Base-by-base conservation (phyloP, 1,140 invertebrate species). In the Brachionus rubens region DNA sequence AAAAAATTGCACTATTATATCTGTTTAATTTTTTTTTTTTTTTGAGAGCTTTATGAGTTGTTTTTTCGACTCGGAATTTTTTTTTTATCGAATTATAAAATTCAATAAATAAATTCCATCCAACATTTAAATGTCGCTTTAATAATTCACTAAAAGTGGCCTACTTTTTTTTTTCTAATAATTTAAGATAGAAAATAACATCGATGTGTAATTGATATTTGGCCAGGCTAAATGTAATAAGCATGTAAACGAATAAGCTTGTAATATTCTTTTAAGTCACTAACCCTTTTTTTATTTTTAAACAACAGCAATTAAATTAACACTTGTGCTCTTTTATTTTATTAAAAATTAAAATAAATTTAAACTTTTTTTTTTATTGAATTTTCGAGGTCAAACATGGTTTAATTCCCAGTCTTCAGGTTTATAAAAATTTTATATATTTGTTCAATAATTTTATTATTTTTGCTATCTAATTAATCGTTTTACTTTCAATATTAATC, bases 321-420 rank as follows among this genome's bases (percentile, higher is more conserved):
- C n/a, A 3, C 16, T 21, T 67, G 5, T 0, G 24, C 36, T 24
- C 30, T 41, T 47, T 67, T 47, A 41, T 26, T 47, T 43, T 16
- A 24, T 67, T 26, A 14, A 56, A 56, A 24, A 24, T 40, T 30
- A 59, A 59, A 59, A 5, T 28, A 48, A 70, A 46, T 43, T 46
- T 70, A 47, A 67, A 67, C 10, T 41, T 33, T 10, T n/a, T 67
- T 67, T 67, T 67, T 47, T 67, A 33, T n/a, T n/a, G n/a, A n/a
- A n/a, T 36, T 59, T 54, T 72, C 33, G 68, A 72, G 68, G 68
- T 72, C 68, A 72, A 72, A 72, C 68, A 50, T 72, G 68, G 68
- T 72, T 72, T 40, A 72, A 48, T 48, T 72, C 68, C 50, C 21
- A 19, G 41, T 72, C 68, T 50, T 72, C 68, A 72, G 68, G 68